Evolutionary conservation across 2,888 invertebrate species (phyloP).

Genomic region (Drosophila kambysellisi): DNA sequence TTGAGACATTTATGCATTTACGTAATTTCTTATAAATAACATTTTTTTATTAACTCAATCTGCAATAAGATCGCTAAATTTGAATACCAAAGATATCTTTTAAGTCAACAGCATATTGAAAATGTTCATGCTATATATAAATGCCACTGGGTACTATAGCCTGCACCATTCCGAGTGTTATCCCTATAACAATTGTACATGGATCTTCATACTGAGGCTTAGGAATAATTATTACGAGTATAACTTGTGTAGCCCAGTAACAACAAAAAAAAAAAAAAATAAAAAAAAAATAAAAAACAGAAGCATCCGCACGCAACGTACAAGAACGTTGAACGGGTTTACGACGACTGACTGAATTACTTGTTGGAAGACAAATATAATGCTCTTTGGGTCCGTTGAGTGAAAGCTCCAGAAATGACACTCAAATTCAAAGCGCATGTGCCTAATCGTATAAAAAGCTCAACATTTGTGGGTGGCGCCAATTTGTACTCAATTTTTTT

Average conservation of each 20-base stretch:
- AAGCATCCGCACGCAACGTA: too few relatives aligned
- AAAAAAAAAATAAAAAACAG: neutral
- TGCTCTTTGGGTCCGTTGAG: conserved; percentile 32
- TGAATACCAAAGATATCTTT: neutral
- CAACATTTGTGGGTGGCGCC: conserved; percentile 71
- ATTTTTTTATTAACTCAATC: neutral
- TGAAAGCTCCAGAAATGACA: conserved; percentile 33
- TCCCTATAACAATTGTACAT: neutral
- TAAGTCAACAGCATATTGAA: neutral
- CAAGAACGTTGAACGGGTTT: neutral
- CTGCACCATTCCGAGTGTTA: neutral
- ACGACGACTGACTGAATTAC: conserved; percentile 17
- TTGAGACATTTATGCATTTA: neutral
- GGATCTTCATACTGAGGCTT: neutral
- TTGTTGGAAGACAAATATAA: conserved; percentile 14
- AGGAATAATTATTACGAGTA: neutral
- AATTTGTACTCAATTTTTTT: conserved; percentile 54
- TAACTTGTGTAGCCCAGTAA: neutral
- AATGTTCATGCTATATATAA: neutral
- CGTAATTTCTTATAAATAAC: neutral
- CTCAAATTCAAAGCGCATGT: conserved; percentile 57
- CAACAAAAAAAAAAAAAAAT: neutral
- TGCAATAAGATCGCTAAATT: neutral
- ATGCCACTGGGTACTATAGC: neutral
- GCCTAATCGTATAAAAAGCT: conserved; percentile 29